Evolutionary conservation across 2,888 invertebrate genomes (phyloP).

Genomic region (Abrostola triplasia): DNA sequence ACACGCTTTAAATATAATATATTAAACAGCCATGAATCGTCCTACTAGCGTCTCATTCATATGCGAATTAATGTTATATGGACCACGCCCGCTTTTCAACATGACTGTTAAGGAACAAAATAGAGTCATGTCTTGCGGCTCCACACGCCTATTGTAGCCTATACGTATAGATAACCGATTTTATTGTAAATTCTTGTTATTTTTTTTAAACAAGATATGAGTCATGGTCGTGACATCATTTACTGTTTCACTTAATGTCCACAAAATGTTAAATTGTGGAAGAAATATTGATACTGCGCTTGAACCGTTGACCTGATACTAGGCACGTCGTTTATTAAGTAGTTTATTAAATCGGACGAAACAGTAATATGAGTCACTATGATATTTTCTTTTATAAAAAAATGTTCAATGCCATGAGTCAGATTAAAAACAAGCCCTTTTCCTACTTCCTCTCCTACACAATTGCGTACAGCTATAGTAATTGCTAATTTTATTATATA

Average conservation of each 20-base stretch:
- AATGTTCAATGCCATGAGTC: constrained; percentile 55
- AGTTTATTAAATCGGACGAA: constrained; percentile 67
- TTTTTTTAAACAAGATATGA: constrained; percentile 76
- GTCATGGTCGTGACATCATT: constrained; percentile 85
- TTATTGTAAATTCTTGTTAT: constrained; percentile 66
- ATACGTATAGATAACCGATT: constrained; percentile 61
- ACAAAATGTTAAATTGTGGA: constrained; percentile 79
- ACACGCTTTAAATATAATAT: constrained; percentile 30
- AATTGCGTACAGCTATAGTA: constrained; percentile 12
- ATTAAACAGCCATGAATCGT: constrained; percentile 23
- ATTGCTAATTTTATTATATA: constrained; percentile 2
- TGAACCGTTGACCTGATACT: constrained; percentile 84
- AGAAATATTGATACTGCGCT: constrained; percentile 82
- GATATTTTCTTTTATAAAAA: constrained; percentile 42
- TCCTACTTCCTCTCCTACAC: constrained; percentile 45
- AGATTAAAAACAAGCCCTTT: constrained; percentile 54
- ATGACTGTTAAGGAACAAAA: constrained; percentile 54
- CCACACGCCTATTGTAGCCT: constrained; percentile 47
- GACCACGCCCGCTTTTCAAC: constrained; percentile 63
- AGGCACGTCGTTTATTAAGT: constrained; percentile 71
- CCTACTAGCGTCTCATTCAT: constrained; percentile 42
- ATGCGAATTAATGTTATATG: constrained; percentile 42
- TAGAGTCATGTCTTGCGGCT: constrained; percentile 46
- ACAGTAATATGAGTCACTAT: constrained; percentile 73
- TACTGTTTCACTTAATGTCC: constrained; percentile 79